A percentile compares a stretch with the other conserved stretches of the same genome.
Conservation (phyloP, 1,140 invertebrate genomes). For the Cylas formicarius region DNA sequence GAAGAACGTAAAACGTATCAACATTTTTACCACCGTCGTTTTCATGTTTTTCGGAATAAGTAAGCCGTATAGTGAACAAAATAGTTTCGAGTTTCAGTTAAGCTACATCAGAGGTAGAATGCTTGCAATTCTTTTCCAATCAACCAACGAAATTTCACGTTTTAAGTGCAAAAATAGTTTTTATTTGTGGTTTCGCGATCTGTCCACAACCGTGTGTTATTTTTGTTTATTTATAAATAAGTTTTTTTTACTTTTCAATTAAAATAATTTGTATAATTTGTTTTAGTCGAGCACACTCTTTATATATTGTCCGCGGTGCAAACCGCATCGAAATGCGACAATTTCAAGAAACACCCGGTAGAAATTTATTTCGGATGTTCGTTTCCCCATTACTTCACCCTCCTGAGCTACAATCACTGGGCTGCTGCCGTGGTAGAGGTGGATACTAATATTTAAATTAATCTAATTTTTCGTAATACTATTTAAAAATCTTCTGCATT, state of each 20-base stretch:
- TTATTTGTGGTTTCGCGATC: neutral
- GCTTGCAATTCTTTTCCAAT: neutral
- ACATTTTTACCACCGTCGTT: constrained; percentile 19
- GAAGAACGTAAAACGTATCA: constrained; percentile 22
- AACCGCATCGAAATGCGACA: constrained; percentile 16
- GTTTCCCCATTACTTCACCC: constrained; percentile 29
- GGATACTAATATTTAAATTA: constrained; percentile 8
- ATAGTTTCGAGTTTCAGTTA: constrained; percentile 5
- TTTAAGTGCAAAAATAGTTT: neutral
- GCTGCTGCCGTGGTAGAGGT: constrained; percentile 27
- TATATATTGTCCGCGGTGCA: constrained; percentile 26
- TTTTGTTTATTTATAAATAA: no score
- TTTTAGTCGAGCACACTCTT: constrained; percentile 31
- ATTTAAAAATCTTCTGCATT: neutral
- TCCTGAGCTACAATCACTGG: constrained; percentile 26
- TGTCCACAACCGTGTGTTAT: no score
- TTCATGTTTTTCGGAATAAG: constrained; percentile 29
- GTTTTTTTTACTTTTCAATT: no score
- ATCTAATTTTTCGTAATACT: neutral
- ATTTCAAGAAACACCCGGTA: constrained; percentile 18
- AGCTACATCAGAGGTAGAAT: neutral
- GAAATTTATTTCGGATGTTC: constrained; percentile 26
- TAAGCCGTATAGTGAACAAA: constrained; percentile 16
- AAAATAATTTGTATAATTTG: neutral
- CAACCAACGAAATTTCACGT: neutral